These are phyloP conservation scores for Stegana nigrithorax DNA, from an alignment of 2,888 invertebrate genomes.

Conservation along the genomic window DNA sequence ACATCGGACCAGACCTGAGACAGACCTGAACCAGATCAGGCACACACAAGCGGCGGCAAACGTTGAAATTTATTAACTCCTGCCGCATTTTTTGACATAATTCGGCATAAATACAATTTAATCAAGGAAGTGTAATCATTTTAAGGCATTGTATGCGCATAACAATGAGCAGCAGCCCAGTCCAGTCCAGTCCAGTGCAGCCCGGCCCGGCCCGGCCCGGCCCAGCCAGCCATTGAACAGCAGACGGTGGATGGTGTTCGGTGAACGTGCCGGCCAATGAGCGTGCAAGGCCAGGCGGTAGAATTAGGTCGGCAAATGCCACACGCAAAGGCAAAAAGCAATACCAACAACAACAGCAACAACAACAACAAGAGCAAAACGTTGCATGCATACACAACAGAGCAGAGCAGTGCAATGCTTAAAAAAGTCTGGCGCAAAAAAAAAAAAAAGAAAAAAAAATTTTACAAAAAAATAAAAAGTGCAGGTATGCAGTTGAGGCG, in stretches of 20 bases:
- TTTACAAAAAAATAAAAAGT: not conserved
- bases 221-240: too few relatives aligned
- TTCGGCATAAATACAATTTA: slow-evolving; percentile 30
- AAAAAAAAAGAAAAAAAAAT: too few relatives aligned
- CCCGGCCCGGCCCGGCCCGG: too few relatives aligned
- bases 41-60: not conserved
- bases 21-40: not conserved
- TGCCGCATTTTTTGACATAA: slow-evolving; percentile 22
- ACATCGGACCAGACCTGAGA: not conserved
- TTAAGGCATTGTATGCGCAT: slow-evolving; percentile 24
- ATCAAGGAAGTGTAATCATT: slow-evolving; percentile 25
- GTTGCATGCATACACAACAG: too few relatives aligned
- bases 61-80: slow-evolving; percentile 18
- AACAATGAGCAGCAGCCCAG: slow-evolving; percentile 21
- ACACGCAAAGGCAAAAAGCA: slow-evolving; percentile 2
- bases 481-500: not conserved
- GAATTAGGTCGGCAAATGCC: slow-evolving; percentile 20
- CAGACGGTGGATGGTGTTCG: too few relatives aligned
- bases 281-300: too few relatives aligned
- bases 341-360: slow-evolving; percentile 1
- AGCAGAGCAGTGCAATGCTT: not conserved
- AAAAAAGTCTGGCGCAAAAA: too few relatives aligned
- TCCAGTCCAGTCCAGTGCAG: too few relatives aligned
- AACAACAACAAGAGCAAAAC: not conserved
- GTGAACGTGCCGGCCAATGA: too few relatives aligned